Conservation (phyloP, 2,888 invertebrate genomes). For the Torymus texanus region DNA sequence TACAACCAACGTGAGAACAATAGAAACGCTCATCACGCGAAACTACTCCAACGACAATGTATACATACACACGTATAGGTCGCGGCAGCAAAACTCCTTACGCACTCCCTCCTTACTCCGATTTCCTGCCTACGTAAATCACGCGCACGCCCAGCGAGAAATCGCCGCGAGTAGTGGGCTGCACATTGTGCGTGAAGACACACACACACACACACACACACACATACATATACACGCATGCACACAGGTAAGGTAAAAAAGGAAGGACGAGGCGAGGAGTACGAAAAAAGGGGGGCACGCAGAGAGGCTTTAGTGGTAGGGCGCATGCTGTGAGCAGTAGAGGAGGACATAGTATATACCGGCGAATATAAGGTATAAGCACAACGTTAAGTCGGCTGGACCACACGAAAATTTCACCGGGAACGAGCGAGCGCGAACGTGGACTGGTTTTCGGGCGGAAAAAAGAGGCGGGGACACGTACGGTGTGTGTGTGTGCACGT, state of each 20-base stretch:
- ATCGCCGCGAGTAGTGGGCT: too few species aligned
- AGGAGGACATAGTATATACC: too few species aligned
- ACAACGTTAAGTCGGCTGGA: constrained; percentile 9
- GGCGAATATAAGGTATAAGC: not conserved
- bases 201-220: not conserved
- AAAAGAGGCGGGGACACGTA: constrained; percentile 49
- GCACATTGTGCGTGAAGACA: too few species aligned
- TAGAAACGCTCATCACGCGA: too few species aligned
- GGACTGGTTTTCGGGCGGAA: constrained; percentile 28
- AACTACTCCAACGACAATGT: too few species aligned
- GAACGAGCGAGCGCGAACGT: not conserved
- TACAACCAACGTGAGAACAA: too few species aligned
- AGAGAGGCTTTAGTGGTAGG: not conserved
- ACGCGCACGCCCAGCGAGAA: too few species aligned
- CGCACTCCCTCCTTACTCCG: not conserved
- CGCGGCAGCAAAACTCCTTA: too few species aligned
- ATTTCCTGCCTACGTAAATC: constrained; percentile 16
- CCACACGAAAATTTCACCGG: constrained; percentile 44
- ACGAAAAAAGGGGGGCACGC: constrained; percentile 44
- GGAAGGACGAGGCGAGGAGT: not conserved
- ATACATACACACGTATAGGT: too few species aligned
- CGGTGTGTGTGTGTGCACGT: not conserved
- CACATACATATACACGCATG: too few species aligned
- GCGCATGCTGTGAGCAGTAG: too few species aligned
- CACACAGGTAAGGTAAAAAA: not conserved